Evolutionary conservation across 1,140 invertebrate genomes (phyloP).

Genomic region (Bombyx mandarina): DNA sequence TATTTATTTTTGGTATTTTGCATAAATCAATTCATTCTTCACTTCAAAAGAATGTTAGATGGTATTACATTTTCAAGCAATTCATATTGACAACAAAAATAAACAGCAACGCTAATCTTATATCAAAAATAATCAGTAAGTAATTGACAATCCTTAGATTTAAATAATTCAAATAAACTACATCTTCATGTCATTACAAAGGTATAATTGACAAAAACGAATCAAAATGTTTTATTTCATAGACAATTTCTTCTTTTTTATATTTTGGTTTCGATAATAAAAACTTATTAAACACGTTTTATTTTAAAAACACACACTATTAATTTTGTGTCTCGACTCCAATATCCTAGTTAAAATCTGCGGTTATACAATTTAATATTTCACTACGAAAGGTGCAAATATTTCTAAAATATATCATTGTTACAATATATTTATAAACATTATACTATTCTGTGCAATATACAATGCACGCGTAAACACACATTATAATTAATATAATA

Average conservation of each 20-base stretch:
- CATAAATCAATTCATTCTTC: too few relatives aligned
- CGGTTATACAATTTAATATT: constrained; percentile 62
- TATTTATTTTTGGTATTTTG: too few relatives aligned
- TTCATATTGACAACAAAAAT: constrained; percentile 7
- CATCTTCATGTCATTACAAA: constrained; percentile 53
- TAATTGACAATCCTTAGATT: constrained; percentile 68
- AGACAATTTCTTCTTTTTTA: constrained; percentile 1
- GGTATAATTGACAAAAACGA: constrained; percentile 68
- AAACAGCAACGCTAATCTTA: constrained; percentile 34
- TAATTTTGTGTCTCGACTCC: constrained; percentile 21
- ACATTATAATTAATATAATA: constrained; percentile 21
- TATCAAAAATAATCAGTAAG: constrained; percentile 47
- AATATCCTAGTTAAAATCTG: constrained; percentile 57
- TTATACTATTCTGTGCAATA: constrained; percentile 58
- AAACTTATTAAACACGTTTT: constrained; percentile 32
- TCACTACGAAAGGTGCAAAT: constrained; percentile 68
- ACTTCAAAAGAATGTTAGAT: too few relatives aligned
- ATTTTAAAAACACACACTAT: constrained; percentile 12
- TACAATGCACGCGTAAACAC: constrained; percentile 61
- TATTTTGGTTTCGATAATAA: constrained; percentile 34
- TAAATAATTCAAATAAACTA: constrained; percentile 68
- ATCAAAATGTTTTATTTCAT: constrained; percentile 47
- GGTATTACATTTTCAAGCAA: background rate
- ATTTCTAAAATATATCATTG: constrained; percentile 65
- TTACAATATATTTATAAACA: constrained; percentile 55